Percentiles rank a stretch among this genome's conserved stretches.
Evolutionary conservation across 2,888 invertebrate species (phyloP).

Genomic region (Ochlodes sylvanus): DNA sequence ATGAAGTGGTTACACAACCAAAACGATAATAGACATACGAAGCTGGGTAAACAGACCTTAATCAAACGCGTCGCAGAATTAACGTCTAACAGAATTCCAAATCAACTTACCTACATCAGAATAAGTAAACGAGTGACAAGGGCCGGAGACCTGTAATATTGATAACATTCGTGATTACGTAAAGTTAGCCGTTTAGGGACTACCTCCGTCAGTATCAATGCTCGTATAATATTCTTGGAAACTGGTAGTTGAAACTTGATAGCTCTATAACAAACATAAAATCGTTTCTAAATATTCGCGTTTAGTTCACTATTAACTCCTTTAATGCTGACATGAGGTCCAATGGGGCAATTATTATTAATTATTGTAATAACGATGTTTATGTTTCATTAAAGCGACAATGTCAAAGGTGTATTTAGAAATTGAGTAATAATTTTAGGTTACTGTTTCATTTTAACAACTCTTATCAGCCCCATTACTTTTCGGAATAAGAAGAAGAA

Average conservation of each 20-base stretch:
- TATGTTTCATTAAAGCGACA: too few relatives aligned
- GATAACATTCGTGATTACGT: conserved; percentile 46
- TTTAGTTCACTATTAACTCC: conserved; percentile 20
- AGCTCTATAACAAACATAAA: conserved; percentile 14
- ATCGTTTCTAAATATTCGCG: conserved; percentile 26
- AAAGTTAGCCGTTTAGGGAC: conserved; percentile 39
- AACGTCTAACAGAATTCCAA: conserved; percentile 60
- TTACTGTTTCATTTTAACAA: too few relatives aligned
- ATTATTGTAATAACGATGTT: too few relatives aligned
- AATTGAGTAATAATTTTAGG: too few relatives aligned
- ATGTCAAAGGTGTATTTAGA: too few relatives aligned
- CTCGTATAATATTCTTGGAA: conserved; percentile 41
- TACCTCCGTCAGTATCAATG: conserved; percentile 45
- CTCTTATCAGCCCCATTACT: too few relatives aligned
- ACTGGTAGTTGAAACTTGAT: conserved; percentile 38
- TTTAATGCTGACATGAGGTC: too few relatives aligned
- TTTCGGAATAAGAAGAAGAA: too few relatives aligned
- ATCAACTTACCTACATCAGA: conserved; percentile 64
- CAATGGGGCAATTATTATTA: too few relatives aligned
- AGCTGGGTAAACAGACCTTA: conserved; percentile 57
- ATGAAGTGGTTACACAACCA: conserved; percentile 58
- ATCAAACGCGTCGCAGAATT: conserved; percentile 52
- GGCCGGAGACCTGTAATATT: conserved; percentile 43
- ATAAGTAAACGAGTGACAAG: conserved; percentile 56
- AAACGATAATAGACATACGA: conserved; percentile 50